Evolutionary conservation across 2,113 vertebrate genomes (phyloP), one percentile per base, ranked within the genome.

Genomic region (Paraplagusia blochii): DNA sequence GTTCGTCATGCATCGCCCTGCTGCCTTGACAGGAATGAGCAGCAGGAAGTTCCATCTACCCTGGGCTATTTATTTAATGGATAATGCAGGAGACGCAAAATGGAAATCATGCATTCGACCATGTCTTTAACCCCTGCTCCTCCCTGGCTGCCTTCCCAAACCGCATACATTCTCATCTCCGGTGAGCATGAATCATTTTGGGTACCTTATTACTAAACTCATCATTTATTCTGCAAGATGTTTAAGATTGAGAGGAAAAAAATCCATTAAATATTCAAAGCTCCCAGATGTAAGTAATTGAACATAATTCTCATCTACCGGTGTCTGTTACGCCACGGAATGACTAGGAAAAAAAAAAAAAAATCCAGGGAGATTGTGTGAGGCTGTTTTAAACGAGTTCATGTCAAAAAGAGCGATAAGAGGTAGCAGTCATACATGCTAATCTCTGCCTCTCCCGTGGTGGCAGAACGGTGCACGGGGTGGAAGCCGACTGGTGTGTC

Each of bases 31-130:
- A 75, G 52, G 63, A 81, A 81, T 14, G 43, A 80, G 53, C 58
- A 34, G 72, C 53, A 22, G 36, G 0, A 35, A 68, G 55, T 71
- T 78, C 72, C 72, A 74, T 85, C 83, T 80, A 75, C 74, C 69
- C 57, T 13, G 19, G 69, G 80, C 79, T 82, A 82, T 89, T 89
- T 79, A 84, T 86, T 83, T 82, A 83, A 88, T 87, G 80, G 85
- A 77, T 85, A 87, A 85, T 84, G 80, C 87, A 86, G 70, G 58
- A 65, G 76, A 54, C 63, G 52, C 67, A 65, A 65, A 83, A 85
- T 84, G 78, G 80, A 85, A 89, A 87, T 80, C 64, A 69, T 16
- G 65, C 74, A 61, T 80, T 81, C 59, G 58, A 85, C 76, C 88
- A 68, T 82, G 73, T 76, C 83, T 84, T 79, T 84, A 87, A 86